Evolutionary conservation across 2,113 vertebrate genomes (phyloP).

Genomic region (Desmodus rotundus): DNA sequence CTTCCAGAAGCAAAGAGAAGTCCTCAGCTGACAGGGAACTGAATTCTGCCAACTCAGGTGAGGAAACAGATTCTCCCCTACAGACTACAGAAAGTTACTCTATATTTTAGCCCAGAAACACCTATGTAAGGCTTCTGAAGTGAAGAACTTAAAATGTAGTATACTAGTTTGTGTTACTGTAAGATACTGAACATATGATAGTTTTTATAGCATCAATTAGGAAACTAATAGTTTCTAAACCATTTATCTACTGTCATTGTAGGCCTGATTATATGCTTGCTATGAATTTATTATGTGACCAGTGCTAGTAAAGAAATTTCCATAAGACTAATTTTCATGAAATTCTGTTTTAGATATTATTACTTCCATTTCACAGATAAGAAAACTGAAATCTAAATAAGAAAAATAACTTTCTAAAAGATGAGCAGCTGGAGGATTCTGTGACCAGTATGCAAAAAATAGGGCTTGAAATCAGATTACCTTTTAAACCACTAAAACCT

Average conservation of each 20-base stretch:
- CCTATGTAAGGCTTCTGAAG: background rate
- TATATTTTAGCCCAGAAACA: background rate
- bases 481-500: background rate
- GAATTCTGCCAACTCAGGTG: background rate
- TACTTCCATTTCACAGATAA: background rate
- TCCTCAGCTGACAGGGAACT: background rate
- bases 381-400: background rate
- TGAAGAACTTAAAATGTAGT: background rate
- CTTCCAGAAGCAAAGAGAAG: background rate
- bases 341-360: background rate
- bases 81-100: background rate
- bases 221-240: background rate
- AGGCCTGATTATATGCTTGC: background rate
- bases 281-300: background rate
- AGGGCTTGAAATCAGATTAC: background rate
- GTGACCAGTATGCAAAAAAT: background rate
- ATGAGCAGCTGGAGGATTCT: background rate
- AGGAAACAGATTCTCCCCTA: background rate
- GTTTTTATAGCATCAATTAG: background rate
- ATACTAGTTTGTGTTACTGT: background rate
- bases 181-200: background rate
- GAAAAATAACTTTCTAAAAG: background rate
- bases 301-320: background rate
- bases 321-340: background rate
- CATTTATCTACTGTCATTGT: background rate